Base-by-base conservation (phyloP, 2,113 vertebrate species). In the Pagrus major region DNA sequence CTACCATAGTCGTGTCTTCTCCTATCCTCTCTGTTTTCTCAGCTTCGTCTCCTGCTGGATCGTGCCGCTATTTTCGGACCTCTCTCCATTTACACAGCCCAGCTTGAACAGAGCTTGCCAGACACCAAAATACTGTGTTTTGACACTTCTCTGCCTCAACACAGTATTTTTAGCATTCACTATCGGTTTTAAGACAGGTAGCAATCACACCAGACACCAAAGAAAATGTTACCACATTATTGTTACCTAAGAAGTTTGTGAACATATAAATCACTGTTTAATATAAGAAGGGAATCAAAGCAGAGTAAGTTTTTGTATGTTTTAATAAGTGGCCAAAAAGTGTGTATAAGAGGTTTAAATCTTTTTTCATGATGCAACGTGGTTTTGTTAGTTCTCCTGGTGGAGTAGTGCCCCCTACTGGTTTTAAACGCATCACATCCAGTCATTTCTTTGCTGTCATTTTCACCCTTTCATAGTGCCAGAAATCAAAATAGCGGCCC, bases 401-500 rank as follows among this genome's bases (percentile, higher is more conserved):
- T 91, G 80, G 69, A 84, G 81, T 85, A 93, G 84, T 94, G 93
- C 87, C 94, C 90, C 91, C 93, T 93, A 79, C 81, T 93, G 94
- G 87, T 58, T 18, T 58, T 16, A 52, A 29, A 76, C 27, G 47
- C 18, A 65, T 61, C n/a, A 41, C 35, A 61, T 59, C 47, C 63
- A 51, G 25, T 47, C 18, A 51, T 49, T 66, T 42, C 9, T 1
- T 75, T 33, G 2, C 35, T 60, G 23, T 41, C 41, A 35, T 69
- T 51, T 76, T 23, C 0, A 49, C 39, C 14, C 0, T 69, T 71
- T 78, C 2, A 47, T 35, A 6, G 9, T 18, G 25, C 11, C 20
- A 37, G 42, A 77, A 44, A 56, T n/a, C 16, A 41, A 54, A 31
- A 44, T 3, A n/a, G 58, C 11, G 59, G 21, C 27, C 12, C 0